Evolutionary conservation across 2,113 vertebrate species (phyloP), one percentile per base, ranked within the genome.

Genomic region (Pollimyrus isidori): DNA sequence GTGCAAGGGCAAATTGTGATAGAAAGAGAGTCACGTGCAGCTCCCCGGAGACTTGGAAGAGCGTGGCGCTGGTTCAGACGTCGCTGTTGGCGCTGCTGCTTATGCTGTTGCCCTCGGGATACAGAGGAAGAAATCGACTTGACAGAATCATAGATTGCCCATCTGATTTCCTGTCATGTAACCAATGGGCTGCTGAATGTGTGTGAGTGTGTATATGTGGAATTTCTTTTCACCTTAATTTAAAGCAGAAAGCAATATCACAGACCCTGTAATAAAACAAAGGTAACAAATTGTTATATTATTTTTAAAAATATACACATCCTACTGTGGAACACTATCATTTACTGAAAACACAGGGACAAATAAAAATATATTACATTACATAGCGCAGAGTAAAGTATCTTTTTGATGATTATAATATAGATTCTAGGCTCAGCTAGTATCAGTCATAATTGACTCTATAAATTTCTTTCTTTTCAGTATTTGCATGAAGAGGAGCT

Each of bases 91-190:
- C 69, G 13, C 88, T 88, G 65, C 88, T 89, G 86, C 49, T 30
- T 73, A 30, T 82, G 86, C 19, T 56, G 86, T 19, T 87, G 86
- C 73, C 87, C 48, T 53, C 49, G 26, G 26, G 39, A 7, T 48
- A 58, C 62, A 83, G 86, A 82, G 26, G 85, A 87, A 52, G 85
- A 87, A 56, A 87, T 87, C 30, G 85, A 87, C 15, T 39, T 87
- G 50, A 87, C 85, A 3, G 85, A 87, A 53, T 56, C 10, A 53
- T 53, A 87, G 26, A 35, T 45, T 84, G 80, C 6, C 39, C 39
- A 21, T 21, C n/a, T 45, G 82, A 3, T 48, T 48, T 48, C 45
- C 42, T 82, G 42, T 45, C 35, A 26, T 82, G 39, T 45, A 48
- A 21, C 42, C 19, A 85, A 53, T 53, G 85, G 26, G 85, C 23